Evolutionary conservation across 2,113 vertebrate genomes (phyloP).

Genomic region (Notarius quadriscutis): DNA sequence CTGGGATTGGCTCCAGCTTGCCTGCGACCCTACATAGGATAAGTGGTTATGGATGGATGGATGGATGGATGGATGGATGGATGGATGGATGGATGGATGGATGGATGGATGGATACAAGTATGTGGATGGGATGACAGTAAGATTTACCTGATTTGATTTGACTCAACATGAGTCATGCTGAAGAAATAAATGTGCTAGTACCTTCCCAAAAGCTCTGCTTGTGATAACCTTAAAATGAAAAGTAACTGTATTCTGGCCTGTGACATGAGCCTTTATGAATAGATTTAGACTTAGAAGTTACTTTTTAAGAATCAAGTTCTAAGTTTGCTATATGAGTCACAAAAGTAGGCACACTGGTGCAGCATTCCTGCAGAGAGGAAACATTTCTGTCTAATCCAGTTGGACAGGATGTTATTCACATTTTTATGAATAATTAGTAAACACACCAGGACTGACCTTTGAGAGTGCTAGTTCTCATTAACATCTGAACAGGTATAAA

Average conservation of each 20-base stretch:
- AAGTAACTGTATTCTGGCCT: background rate
- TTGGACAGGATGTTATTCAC: background rate
- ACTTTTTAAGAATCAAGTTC: background rate
- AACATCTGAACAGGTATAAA: background rate
- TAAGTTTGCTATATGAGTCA: background rate
- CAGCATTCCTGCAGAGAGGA: slow-evolving; percentile 51
- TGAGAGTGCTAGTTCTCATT: slow-evolving; percentile 35
- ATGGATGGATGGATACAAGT: too few relatives aligned
- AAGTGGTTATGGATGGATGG: too few relatives aligned
- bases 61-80: too few relatives aligned
- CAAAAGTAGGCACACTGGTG: background rate
- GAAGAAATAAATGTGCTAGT: background rate
- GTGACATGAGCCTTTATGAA: background rate
- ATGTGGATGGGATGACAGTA: background rate
- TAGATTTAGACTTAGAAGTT: background rate
- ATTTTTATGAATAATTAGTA: slow-evolving; percentile 43
- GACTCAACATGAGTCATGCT: background rate
- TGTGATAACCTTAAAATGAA: background rate
- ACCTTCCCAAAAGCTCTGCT: background rate
- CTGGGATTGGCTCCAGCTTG: too few relatives aligned
- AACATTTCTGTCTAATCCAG: slow-evolving; percentile 36
- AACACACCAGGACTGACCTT: slow-evolving; percentile 46
- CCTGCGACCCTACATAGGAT: too few relatives aligned
- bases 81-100: too few relatives aligned
- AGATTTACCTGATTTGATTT: background rate